phyloP scores from a whole-genome alignment of 2,113 vertebrate species.

The human region GRCh38 chr18:28751501-28752000 shows the following conservation, averaged over 20 bases:
- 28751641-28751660: conserved; percentile 5
- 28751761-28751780: conserved; percentile 67
- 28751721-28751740: conserved; percentile 40
- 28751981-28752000: conserved; percentile 24
- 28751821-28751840: conserved; percentile 71
- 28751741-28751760: conserved; percentile 22
- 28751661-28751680: conserved; percentile 55
- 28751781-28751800: conserved; percentile 37
- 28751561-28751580: conserved; percentile 47
- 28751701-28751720: neutral
- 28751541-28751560: conserved; percentile 20
- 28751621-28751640: neutral
- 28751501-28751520: conserved; percentile 1
- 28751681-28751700: conserved; percentile 13
- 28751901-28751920: conserved; percentile 9
- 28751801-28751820: conserved; percentile 53
- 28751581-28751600: conserved; percentile 42
- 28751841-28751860: conserved; percentile 39
- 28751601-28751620: conserved; percentile 18
- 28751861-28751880: conserved; percentile 48
- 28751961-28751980: conserved; percentile 14
- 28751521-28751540: conserved; percentile 3
- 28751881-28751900: neutral
- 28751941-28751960: conserved; percentile 27
- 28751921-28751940: conserved; percentile 40